phyloP scores from a whole-genome alignment of 2,888 invertebrate species.

The Toxonevra muliebris region DNA sequence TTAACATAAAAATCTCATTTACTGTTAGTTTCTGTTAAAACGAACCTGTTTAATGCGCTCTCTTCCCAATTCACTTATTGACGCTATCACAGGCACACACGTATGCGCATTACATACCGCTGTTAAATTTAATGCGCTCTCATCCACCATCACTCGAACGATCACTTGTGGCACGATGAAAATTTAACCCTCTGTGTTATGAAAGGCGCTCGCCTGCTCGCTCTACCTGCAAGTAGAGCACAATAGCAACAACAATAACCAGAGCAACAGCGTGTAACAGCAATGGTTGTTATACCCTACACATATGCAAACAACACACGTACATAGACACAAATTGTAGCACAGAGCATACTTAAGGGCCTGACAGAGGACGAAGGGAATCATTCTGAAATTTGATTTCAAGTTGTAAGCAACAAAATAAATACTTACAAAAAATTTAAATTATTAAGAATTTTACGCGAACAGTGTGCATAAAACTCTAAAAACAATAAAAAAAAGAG shows the following conservation, averaged over 20 bases:
- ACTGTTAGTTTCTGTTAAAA: no score
- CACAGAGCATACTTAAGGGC: constrained; percentile 58
- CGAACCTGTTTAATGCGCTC: no score
- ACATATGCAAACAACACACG: constrained; percentile 18
- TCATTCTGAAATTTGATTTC: constrained; percentile 69
- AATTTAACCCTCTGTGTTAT: constrained; percentile 17
- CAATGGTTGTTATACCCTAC: constrained; percentile 27
- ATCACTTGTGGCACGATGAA: constrained; percentile 30
- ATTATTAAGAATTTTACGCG: neutral
- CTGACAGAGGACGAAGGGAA: constrained; percentile 65
- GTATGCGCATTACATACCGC: neutral
- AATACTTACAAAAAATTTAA: constrained; percentile 2
- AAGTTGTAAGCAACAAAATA: constrained; percentile 58
- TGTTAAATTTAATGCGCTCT: neutral
- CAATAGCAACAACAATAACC: constrained; percentile 21
- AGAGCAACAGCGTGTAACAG: constrained; percentile 21
- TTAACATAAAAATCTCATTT: no score
- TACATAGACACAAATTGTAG: constrained; percentile 23
- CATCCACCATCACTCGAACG: constrained; percentile 29
- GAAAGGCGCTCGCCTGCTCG: neutral
- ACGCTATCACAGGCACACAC: neutral
- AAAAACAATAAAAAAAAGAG: neutral
- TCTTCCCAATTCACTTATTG: neutral
- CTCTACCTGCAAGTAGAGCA: constrained; percentile 31
- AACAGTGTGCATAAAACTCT: constrained; percentile 37